A percentile compares a stretch with the other conserved stretches of the same genome.
phyloP scores from a whole-genome alignment of 2,797 vertebrate species.

The Ataeniobius toweri region DNA sequence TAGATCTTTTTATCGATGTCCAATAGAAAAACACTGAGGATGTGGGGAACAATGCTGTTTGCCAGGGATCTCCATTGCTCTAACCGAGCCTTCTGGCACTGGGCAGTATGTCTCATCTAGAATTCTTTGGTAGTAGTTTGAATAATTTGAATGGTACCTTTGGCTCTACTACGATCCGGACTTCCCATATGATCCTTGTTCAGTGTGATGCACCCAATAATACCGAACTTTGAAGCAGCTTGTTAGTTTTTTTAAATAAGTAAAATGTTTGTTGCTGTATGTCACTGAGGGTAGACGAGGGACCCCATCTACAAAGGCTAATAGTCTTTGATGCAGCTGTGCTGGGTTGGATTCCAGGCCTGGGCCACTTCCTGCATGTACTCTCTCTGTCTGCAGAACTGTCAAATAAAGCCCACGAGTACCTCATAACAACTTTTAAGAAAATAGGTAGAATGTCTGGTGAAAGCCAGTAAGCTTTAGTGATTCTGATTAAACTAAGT shows the following conservation, averaged over 20 bases:
- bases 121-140: not conserved
- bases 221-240: not conserved
- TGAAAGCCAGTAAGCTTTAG: not conserved
- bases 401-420: not conserved
- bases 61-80: too few relatives aligned
- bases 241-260: not conserved
- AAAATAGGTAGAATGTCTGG: not conserved
- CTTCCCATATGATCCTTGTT: not conserved
- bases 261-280: not conserved
- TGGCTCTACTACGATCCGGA: not conserved
- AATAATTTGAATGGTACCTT: not conserved
- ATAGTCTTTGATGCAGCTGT: not conserved
- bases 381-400: not conserved
- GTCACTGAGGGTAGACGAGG: not conserved
- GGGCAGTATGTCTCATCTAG: too few relatives aligned
- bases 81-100: too few relatives aligned
- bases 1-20: too few relatives aligned
- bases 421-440: not conserved
- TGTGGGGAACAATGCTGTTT: too few relatives aligned
- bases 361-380: not conserved
- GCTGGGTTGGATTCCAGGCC: not conserved
- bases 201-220: not conserved
- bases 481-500: not conserved
- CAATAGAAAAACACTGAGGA: too few relatives aligned
- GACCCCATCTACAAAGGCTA: not conserved